Evolutionary conservation across 2,888 invertebrate genomes (phyloP), one percentile per base, ranked within the genome.

Genomic region (Eumacrocentrus americanus): DNA sequence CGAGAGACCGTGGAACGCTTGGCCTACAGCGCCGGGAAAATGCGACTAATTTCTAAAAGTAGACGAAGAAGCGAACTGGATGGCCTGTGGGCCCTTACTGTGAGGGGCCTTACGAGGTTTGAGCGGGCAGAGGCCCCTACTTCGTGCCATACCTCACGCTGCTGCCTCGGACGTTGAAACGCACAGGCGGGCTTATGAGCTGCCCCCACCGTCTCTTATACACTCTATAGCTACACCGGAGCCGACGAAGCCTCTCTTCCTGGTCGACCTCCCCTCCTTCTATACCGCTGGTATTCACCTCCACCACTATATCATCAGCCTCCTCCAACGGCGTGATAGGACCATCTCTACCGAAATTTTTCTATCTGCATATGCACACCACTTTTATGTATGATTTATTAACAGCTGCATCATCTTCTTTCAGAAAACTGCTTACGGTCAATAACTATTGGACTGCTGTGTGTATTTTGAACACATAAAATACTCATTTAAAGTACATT

Each of bases 71-170:
- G 75, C 75, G 78, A 75, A 76, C 80, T 79, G 76, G 74, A 75
- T 79, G 80, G 75, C 77, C 77, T 77, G 74, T 77, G 71, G 78
- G 79, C 79, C 80, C 79, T 77, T 77, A 80, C 80, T 80, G 80
- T 70, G 75, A 69, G 73, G 77, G 75, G 78, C 75, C 78, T 74
- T 71, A 71, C 72, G 67, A 60, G 59, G 63, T 67, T 59, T 69
- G 67, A 66, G 58, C 67, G 65, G 67, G 58, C 73, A 67, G 70
- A 65, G 70, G 65, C 73, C 76, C 76, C 75, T 73, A 65, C 66
- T 63, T 69, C 67, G 62, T 54, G 61, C 50, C 47, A 66, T 62
- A 67, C 72, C 68, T 67, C 70, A 63, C 65, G 68, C 61, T 60
- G 60, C 60, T n/a, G n/a, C n/a, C n/a, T 44, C 65, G 48, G 60